Base-by-base conservation (phyloP, 2,888 invertebrate genomes). In the Margaritifera margaritifera region DNA sequence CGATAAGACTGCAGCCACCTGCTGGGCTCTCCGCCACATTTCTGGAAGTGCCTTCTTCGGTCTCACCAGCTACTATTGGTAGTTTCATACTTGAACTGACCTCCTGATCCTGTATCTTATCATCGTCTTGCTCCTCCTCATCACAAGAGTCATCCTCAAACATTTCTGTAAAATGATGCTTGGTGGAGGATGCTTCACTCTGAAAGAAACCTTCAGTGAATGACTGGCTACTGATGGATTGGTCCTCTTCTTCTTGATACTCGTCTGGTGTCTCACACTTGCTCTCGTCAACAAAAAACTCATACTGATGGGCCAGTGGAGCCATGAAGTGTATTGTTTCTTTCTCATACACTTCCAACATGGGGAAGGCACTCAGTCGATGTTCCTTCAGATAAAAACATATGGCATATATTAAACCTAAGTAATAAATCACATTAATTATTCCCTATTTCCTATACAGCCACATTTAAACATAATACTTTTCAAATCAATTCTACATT, bases 221-320 rank as follows among this genome's bases (percentile, higher is more conserved):
- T 4, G 72, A 51, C 19, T 51, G 22, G 42, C 66, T 69, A 15
- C 67, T 42, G 11, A 69, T n/a, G 8, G 74, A 71, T 2, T 66
- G 61, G n/a, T 74, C 71, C n/a, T 42, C 57, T 24, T 62, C 64
- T 31, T 66, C 56, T n/a, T 57, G n/a, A n/a, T 74, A 67, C 52
- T 79, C 79, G 20, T 66, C 66, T 25, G 74, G 62, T 51, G 71
- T 62, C 56, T 66, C 27, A 50, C 78, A 74, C n/a, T 78, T 77
- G 24, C 84, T 84, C 75, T 91, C 91, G 18, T 88, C 87, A 1
- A 91, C 90, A 71, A 89, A 91, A 81, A 91, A 91, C 64, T 90
- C 89, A 52, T 89, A 88, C 75, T 91, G 91, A 64, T 86, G 88
- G 11, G 90, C 86, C 54, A 91, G 81, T 0, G 91, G 91, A 6